A percentile compares a stretch with the other conserved stretches of the same genome.
These are phyloP conservation scores for Telmatochromis sp. DNA, from an alignment of 2,113 vertebrate species.

Conservation along the genomic window DNA sequence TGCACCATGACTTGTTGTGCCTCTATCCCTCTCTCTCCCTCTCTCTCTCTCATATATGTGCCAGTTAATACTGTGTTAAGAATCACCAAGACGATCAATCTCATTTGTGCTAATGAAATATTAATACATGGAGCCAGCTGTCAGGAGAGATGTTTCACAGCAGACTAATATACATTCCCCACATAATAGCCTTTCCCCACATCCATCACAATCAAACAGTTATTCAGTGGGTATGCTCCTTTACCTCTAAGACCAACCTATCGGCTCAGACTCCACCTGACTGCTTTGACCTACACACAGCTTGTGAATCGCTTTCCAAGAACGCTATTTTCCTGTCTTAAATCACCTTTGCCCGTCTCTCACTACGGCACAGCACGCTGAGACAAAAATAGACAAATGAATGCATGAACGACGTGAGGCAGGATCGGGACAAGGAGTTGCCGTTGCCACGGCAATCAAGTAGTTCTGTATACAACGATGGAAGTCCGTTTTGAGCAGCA, in stretches of 20 bases:
- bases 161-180: constrained; percentile 19
- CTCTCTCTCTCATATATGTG: neutral
- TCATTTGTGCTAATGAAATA: constrained; percentile 64
- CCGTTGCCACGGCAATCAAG: constrained; percentile 33
- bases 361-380: neutral
- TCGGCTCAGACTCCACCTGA: neutral
- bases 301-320: neutral
- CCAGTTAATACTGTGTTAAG: constrained; percentile 20
- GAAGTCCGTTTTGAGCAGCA: neutral
- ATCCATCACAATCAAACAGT: neutral
- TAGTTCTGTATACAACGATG: neutral
- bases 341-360: neutral
- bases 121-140: constrained; percentile 36
- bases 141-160: constrained; percentile 41
- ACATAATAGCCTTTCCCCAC: neutral
- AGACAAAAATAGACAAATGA: constrained; percentile 47
- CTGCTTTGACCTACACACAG: neutral
- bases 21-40: neutral
- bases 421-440: constrained; percentile 3
- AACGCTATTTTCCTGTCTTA: neutral
- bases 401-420: constrained; percentile 8
- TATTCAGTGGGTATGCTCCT: neutral
- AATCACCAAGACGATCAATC: constrained; percentile 50
- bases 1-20: constrained; percentile 2
- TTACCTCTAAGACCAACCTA: neutral